Base-by-base conservation (phyloP, 1,140 invertebrate genomes). In the Eubasilissa regina region DNA sequence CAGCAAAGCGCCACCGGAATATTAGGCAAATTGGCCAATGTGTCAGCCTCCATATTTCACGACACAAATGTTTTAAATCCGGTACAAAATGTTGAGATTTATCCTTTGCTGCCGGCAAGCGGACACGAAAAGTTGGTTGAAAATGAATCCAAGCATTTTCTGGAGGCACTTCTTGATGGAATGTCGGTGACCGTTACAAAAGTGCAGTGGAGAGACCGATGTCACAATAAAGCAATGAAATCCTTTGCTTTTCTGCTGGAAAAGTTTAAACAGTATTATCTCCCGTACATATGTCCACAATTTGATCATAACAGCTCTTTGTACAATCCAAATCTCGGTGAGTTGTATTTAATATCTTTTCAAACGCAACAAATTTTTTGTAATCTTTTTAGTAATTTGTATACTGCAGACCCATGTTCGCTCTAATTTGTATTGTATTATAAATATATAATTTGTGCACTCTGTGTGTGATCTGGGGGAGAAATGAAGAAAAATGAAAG, bases 191-290 rank as follows among this genome's bases (percentile, higher is more conserved):
- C 96, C 84, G 93, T 97, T 4, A 93, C 94, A 1, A 96, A 95
- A 88, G 92, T 99, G 75, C 95, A 97, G 86, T 99, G 97, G 97
- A 93, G 94, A 80, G 97, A 98, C 84, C 94, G 95, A 86, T 91
- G 91, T 43, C 91, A 92, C 6, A 90, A 93, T 76, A 95, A 95
- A 86, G 92, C 94, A 78, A 91, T 91, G 88, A 93, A 93, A 85
- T 93, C 94, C 83, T 98, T 99, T 89, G 93, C 94, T 55, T 99
- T 98, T 90, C 89, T 99, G 74, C 92, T 99, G 86, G 94, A 98
- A 85, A 94, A 94, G 83, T 99, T 99, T 85, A 97, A 97, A 89
- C 89, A 93, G 53, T 95, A 95, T 85, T 99, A 99, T 87, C 90
- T 99, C 78, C 94, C 94, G 44, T 92, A 96, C 84, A 95, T 99